These are phyloP conservation scores for Trachelus stipa DNA, from an alignment of 2,888 invertebrate genomes.

Conservation along the genomic window DNA sequence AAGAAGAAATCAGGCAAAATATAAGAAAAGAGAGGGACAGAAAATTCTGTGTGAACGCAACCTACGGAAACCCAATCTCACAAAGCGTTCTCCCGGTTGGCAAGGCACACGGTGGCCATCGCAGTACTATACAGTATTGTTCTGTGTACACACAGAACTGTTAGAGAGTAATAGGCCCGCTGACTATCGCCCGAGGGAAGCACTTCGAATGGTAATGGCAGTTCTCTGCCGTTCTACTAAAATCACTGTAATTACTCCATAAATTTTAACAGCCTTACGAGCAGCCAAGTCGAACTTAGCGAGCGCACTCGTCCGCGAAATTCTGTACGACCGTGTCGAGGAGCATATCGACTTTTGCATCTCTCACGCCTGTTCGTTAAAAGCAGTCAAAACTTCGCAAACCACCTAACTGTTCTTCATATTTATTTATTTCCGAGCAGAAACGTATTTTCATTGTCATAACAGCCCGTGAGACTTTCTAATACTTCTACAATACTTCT, in stretches of 20 bases:
- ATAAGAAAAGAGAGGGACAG: not conserved
- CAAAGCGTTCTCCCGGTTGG: not conserved
- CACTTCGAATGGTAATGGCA: constrained; percentile 14
- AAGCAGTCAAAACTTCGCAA: not conserved
- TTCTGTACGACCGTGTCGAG: too few species aligned
- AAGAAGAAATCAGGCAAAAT: not conserved
- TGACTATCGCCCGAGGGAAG: not conserved
- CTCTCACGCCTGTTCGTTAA: not conserved
- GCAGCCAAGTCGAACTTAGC: not conserved
- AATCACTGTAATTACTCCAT: constrained; percentile 23
- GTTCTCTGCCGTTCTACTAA: constrained; percentile 11
- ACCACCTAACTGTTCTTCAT: not conserved
- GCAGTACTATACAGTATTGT: not conserved
- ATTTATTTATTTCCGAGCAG: not conserved
- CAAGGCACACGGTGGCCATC: not conserved
- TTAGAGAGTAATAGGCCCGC: constrained; percentile 2
- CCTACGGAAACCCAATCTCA: not conserved
- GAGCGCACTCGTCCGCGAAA: not conserved
- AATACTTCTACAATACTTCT: not conserved
- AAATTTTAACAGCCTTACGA: constrained; percentile 19
- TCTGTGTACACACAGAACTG: constrained; percentile 8
- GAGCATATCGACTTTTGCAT: not conserved
- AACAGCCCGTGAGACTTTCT: not conserved
- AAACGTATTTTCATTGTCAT: not conserved
- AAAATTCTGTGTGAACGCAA: not conserved